Conservation (phyloP, 1,140 invertebrate genomes). For the Temnothorax longispinosus region DNA sequence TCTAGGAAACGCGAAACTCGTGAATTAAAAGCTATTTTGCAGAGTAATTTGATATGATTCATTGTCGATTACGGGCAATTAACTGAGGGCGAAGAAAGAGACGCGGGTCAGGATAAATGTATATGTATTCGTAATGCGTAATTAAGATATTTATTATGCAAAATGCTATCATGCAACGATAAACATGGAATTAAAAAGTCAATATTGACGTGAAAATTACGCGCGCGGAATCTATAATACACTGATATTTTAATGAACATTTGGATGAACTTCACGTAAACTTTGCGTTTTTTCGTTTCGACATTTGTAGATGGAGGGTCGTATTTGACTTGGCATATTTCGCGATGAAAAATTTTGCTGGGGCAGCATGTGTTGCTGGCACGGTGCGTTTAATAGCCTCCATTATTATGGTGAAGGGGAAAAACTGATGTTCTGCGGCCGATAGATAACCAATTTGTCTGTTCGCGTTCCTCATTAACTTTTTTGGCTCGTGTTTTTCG, state of each 20-base stretch:
- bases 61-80: constrained; percentile 57
- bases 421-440: constrained; percentile 67
- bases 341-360: constrained; percentile 77
- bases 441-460: constrained; percentile 81
- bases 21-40: constrained; percentile 61
- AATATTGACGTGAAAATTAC: constrained; percentile 9
- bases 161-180: constrained; percentile 1
- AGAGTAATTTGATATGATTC: constrained; percentile 52
- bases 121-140: constrained; percentile 19
- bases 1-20: constrained; percentile 53
- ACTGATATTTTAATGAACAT: background rate
- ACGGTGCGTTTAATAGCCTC: constrained; percentile 78
- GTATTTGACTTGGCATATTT: constrained; percentile 25
- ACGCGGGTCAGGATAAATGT: background rate
- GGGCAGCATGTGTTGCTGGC: constrained; percentile 78
- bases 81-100: constrained; percentile 23
- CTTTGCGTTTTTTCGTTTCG: background rate
- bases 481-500: background rate
- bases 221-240: background rate
- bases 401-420: constrained; percentile 71
- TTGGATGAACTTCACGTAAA: background rate
- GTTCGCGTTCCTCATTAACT: constrained; percentile 53
- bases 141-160: constrained; percentile 52
- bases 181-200: constrained; percentile 23
- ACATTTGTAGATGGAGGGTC: background rate